These are phyloP conservation scores for Antheraea yamamai DNA, from an alignment of 2,888 invertebrate species.

Conservation along the genomic window DNA sequence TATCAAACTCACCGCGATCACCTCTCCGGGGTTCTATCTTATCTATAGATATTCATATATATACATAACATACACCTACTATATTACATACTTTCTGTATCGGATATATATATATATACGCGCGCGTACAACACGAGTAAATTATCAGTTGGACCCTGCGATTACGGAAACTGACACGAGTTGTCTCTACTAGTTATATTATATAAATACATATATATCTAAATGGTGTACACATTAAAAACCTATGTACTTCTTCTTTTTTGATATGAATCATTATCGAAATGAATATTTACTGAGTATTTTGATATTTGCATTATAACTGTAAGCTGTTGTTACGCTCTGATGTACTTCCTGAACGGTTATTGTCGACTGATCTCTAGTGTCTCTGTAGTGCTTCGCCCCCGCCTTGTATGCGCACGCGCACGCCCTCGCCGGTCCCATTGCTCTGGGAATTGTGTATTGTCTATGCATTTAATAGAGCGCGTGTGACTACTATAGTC, in stretches of 20 bases:
- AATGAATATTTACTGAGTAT: conserved; percentile 71
- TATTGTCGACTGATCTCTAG: conserved; percentile 57
- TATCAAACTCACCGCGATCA: conserved; percentile 28
- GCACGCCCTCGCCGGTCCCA: conserved; percentile 41
- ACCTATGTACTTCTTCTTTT: conserved; percentile 72
- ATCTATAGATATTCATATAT: conserved; percentile 17
- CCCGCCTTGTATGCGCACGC: conserved; percentile 23
- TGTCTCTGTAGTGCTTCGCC: conserved; percentile 27
- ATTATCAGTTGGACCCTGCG: neutral
- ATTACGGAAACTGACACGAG: neutral
- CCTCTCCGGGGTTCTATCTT: conserved; percentile 2
- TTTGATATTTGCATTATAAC: conserved; percentile 72
- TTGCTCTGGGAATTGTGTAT: conserved; percentile 76
- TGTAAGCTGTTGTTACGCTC: neutral
- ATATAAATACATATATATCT: conserved; percentile 43
- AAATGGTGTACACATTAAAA: conserved; percentile 56
- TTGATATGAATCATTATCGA: conserved; percentile 72
- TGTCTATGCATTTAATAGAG: conserved; percentile 81
- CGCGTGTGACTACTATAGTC: conserved; percentile 52
- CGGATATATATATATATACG: conserved; percentile 11
- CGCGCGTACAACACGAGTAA: conserved; percentile 3
- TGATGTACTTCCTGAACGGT: conserved; percentile 37
- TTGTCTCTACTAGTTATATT: neutral
- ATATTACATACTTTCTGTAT: neutral
- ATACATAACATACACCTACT: conserved; percentile 21